These are phyloP conservation scores for Temnothorax rugatulus DNA, from an alignment of 2,888 invertebrate genomes.

Conservation along the genomic window DNA sequence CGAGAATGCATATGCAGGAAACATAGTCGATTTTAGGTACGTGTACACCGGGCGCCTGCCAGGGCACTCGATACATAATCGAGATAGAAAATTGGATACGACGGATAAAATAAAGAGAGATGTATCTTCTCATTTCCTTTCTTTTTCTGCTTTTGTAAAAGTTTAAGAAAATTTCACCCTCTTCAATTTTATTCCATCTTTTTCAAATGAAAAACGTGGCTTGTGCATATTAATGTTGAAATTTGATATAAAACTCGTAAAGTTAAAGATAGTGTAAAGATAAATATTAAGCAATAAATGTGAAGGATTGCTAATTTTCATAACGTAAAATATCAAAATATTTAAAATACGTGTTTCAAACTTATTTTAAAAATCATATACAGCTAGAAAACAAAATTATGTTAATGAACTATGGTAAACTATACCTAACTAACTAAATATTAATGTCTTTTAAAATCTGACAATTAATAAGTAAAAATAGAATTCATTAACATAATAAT, in stretches of 20 bases:
- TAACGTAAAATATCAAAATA: not conserved
- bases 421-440: not conserved
- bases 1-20: constrained; percentile 83
- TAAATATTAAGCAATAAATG: not conserved
- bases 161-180: not conserved
- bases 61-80: constrained; percentile 38
- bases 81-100: constrained; percentile 22
- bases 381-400: not conserved
- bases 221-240: not conserved
- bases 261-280: not conserved
- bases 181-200: not conserved
- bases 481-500: not conserved
- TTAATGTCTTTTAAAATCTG: not conserved
- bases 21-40: constrained; percentile 72
- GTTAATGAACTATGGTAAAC: not conserved
- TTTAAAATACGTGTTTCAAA: not conserved
- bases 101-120: not conserved
- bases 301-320: not conserved
- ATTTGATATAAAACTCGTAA: not conserved
- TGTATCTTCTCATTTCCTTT: not conserved
- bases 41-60: constrained; percentile 64
- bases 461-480: not conserved
- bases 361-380: not conserved
- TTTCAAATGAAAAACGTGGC: not conserved
- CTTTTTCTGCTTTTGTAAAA: not conserved